Percentiles rank a stretch among this genome's conserved stretches.
Conservation (phyloP, 1,140 invertebrate species). For the Uloborus diversus region DNA sequence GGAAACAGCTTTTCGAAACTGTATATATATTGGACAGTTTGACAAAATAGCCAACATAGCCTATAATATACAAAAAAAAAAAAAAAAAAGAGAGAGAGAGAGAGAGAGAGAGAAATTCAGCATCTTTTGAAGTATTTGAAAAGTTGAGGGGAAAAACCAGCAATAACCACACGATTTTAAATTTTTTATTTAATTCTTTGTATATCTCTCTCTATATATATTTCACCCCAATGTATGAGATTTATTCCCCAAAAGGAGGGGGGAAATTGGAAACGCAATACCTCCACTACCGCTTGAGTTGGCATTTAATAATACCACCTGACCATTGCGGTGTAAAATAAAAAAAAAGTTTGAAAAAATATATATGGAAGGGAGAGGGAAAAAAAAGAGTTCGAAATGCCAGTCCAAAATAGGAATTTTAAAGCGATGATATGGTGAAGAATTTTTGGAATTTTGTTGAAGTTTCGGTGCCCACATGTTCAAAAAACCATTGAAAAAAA, state of each 20-base stretch:
- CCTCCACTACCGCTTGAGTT: conserved; percentile 36
- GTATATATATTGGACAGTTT: conserved; percentile 54
- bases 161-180: conserved; percentile 42
- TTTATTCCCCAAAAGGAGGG: conserved; percentile 19
- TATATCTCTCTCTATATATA: conserved; percentile 19
- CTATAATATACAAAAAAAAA: no score
- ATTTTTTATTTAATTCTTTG: conserved; percentile 25
- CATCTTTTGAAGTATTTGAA: neutral
- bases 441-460: conserved; percentile 50
- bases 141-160: neutral
- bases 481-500: neutral
- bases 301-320: conserved; percentile 55
- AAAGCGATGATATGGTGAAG: conserved; percentile 41
- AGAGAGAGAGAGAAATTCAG: neutral
- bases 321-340: conserved; percentile 38
- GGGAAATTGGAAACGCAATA: conserved; percentile 4
- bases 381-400: conserved; percentile 17
- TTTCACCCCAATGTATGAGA: conserved; percentile 40
- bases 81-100: no score
- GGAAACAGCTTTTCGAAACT: conserved; percentile 36
- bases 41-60: conserved; percentile 33
- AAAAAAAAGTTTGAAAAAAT: conserved; percentile 27
- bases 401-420: conserved; percentile 53
- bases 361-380: neutral
- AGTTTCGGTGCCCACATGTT: no score